Evolutionary conservation across 2,888 invertebrate species (phyloP), one percentile per base, ranked within the genome.

Genomic region (Epistrophe eligans): DNA sequence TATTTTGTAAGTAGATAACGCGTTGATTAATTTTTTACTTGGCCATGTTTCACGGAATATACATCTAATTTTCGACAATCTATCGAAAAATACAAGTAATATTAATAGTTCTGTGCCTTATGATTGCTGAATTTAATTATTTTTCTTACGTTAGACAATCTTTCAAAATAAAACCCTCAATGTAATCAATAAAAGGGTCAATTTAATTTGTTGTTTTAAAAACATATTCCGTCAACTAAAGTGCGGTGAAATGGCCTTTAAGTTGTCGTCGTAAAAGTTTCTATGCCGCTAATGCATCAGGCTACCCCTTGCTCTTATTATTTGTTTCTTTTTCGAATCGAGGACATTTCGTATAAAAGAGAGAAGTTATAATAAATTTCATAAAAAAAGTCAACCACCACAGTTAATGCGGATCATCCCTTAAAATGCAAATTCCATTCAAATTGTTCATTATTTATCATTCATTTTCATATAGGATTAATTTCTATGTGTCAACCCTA

Each of bases 381-480:
- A 43, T 24, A 24, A 24, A 72, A 52, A 66, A 32, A 70, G 38
- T 48, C 58, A 45, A 60, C 72, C 58, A 82, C 50, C 67, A 50
- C 19, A 50, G 60, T 77, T 73, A 83, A 67, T 60, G 45, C 32
- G 50, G 50, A 72, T 70, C 67, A 83, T 67, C 79, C 77, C 73
- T 60, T 45, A 72, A 32, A 45, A 66, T 67, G 60, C n/a, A 28
- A 50, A 71, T 64, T 62, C 70, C 32, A 8, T 43, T 77, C 24
- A 24, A 82, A 72, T 70, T 66, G 6, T 60, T 13, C 55, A 43
- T 43, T 24, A 62, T 43, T 35, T 50, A 17, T 32, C 19, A 15
- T 67, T 24, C 24, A 24, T 24, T 24, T 1, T 3, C 24, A 10
- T 19, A 11, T 19, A 10, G 50, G 71, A 72, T 58, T 57, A 43